Conservation (phyloP, 2,113 vertebrate species). For the Phaetusa simplex region DNA sequence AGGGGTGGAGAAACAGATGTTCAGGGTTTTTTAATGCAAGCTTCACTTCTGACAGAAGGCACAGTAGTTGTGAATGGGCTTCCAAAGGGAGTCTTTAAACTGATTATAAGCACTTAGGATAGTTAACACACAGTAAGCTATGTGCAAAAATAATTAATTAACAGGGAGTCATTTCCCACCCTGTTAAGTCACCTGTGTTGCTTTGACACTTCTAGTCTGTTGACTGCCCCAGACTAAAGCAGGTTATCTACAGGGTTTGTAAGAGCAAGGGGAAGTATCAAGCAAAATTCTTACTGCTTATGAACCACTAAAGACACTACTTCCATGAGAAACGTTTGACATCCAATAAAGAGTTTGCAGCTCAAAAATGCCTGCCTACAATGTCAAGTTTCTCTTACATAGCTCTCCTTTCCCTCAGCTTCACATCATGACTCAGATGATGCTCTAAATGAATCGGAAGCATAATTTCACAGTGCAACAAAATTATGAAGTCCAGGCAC, state of each 20-base stretch:
- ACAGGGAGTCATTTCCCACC: not conserved
- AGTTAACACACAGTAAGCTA: not conserved
- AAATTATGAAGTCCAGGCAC: not conserved
- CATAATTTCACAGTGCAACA: conserved; percentile 11
- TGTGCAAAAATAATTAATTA: not conserved
- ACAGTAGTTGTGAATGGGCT: conserved; percentile 39
- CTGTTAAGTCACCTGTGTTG: not conserved
- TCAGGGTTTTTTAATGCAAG: not conserved
- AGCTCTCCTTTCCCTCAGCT: not conserved
- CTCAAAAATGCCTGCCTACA: not conserved
- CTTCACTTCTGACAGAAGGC: conserved; percentile 46
- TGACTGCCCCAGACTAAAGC: not conserved
- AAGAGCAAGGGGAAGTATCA: not conserved
- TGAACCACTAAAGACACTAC: not conserved
- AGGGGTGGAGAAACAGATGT: conserved; percentile 55
- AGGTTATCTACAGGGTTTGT: not conserved
- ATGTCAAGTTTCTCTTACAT: not conserved
- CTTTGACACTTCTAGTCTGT: not conserved
- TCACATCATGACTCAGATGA: not conserved
- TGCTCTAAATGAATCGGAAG: not conserved
- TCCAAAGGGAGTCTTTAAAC: conserved; percentile 4
- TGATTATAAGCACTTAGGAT: not conserved
- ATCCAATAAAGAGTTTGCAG: not conserved
- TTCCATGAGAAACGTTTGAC: not conserved
- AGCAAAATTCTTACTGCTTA: not conserved